Evolutionary conservation across 2,797 vertebrate species (phyloP), one percentile per base, ranked within the genome.

Genomic region (Caiman crocodilus): DNA sequence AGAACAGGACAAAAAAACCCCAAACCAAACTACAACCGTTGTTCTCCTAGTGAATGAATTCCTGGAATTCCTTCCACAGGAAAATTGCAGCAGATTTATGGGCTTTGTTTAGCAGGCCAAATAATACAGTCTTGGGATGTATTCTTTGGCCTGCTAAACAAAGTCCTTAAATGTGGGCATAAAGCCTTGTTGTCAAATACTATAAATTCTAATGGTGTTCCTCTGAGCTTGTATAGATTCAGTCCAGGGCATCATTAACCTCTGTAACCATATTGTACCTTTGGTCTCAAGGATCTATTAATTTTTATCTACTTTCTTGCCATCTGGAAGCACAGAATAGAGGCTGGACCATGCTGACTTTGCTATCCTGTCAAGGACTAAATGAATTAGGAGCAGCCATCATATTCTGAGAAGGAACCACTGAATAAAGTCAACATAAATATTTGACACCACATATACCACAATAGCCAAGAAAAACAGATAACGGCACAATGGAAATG

Each of bases 401-500:
- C 57, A 23, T 84, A 16, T 50, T 79, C 96, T 97, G 96, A 94
- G 97, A 97, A 97, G 90, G 60, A 8, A 50, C 92, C 96, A 95
- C 96, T 97, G 97, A 93, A 79, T 77, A 95, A 96, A 97, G 95
- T 73, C 79, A 82, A 77, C 76, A 76, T 69, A 82, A 78, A 76
- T 3, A 23, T 90, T 84, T 87, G 90, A 76, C 63, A 63, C 64
- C 82, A 42, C 89, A 91, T 93, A 92, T 60, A 82, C 87, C 92
- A 93, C 78, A 94, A 92, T 94, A 96, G 97, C 92, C 82, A 88
- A 57, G 17, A 9, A 76, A 92, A 82, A 28, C 85, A 71, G 75
- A 87, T 79, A 94, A 94, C 73, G 63, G 67, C 73, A 74, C n/a
- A 35, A 67, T 73, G 94, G 67, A 94, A 92, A 63, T 30, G 2